Base-by-base conservation (phyloP, 2,113 vertebrate species). In the Emydura subglobosa region DNA sequence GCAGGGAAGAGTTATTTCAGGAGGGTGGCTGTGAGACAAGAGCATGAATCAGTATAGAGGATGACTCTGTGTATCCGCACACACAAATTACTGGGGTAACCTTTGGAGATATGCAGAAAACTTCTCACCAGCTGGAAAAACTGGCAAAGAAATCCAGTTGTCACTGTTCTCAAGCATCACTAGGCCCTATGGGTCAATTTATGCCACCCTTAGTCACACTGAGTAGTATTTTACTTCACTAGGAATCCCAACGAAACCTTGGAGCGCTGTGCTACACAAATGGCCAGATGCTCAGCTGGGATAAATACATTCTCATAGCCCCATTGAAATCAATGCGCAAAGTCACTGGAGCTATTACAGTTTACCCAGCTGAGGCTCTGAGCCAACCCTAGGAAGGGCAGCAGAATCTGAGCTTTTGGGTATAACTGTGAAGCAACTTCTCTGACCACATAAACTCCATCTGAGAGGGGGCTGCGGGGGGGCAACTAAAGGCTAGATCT, bases 1-100 rank as follows among this genome's bases (percentile, higher is more conserved):
- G 94, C 88, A 39, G 85, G 82, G 92, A 94, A 85, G 89, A 93
- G 82, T 55, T 72, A 59, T 90, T 91, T 91, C 31, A 91, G 59
- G 27, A 95, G 76, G 49, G 53, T 59, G 47, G 61, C n/a, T 82
- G 42, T 1, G 7, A 87, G 39, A 84, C 84, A 81, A 90, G 39
- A 19, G 0, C 6, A 31, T 34, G 74, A 55, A 90, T 83, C 87
- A 29, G 80, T 42, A 49, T 65, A 80, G 53, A 5, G 68, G 9
- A 13, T 21, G 7, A 21, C 0, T 1, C 78, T 68, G 51, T 1
- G 2, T 42, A 57, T 31, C 78, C 10, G 25, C 2, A 2, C 25
- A 42, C 21, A 22, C 80, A 76, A 65, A 51, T 65, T 76, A 47
- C 74, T 78, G 65, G 59, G 68, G 1, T 0, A 6, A 7, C 34